phyloP scores from a whole-genome alignment of 2,888 invertebrate species.

The Elgonia sp. region DNA sequence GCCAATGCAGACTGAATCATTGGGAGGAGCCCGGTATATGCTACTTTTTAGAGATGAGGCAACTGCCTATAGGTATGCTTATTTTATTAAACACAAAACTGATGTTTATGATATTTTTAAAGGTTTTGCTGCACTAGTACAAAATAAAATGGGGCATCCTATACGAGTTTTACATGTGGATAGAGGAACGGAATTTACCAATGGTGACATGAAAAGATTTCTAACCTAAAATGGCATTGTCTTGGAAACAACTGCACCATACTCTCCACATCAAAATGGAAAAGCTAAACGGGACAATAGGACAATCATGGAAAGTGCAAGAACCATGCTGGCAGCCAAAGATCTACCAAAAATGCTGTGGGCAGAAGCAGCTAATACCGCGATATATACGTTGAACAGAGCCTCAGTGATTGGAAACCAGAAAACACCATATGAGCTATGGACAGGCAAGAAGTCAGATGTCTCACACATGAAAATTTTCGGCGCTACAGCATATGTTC shows the following conservation, averaged over 20 bases:
- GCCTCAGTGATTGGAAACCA: not conserved
- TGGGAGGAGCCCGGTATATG: conserved; percentile 68
- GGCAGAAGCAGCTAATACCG: conserved; percentile 60
- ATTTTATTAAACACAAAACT: conserved; percentile 70
- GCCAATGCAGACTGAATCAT: conserved; percentile 63
- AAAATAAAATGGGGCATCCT: conserved; percentile 51
- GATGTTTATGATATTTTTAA: conserved; percentile 62
- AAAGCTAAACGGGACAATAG: conserved; percentile 54
- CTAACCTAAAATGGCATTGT: not conserved
- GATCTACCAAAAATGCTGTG: conserved; percentile 43
- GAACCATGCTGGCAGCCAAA: conserved; percentile 50
- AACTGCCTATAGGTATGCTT: conserved; percentile 66
- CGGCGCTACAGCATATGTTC: conserved; percentile 28
- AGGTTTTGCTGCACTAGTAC: conserved; percentile 54
- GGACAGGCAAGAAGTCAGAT: conserved; percentile 5
- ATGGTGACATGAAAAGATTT: conserved; percentile 21
- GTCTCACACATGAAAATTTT: conserved; percentile 6
- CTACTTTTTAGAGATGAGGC: conserved; percentile 35
- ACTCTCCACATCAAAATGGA: conserved; percentile 74
- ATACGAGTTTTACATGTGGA: conserved; percentile 73
- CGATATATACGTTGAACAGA: conserved; percentile 34
- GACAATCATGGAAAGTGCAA: conserved; percentile 56
- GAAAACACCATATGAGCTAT: conserved; percentile 12
- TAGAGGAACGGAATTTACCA: conserved; percentile 68
- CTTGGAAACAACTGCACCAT: conserved; percentile 59